Conservation (phyloP, 1,140 invertebrate species). For the Musca domestica region DNA sequence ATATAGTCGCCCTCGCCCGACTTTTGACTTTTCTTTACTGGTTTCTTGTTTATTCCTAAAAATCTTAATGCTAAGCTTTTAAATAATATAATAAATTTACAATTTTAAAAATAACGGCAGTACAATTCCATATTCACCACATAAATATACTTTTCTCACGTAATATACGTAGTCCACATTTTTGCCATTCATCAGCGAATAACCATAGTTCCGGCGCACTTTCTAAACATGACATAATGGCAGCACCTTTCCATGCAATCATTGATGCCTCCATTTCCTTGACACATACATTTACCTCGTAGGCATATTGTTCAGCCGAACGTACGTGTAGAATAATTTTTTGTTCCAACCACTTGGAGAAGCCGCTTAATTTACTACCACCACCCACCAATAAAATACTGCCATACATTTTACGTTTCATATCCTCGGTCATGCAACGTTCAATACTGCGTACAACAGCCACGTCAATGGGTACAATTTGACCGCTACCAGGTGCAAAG, state of each 20-base stretch:
- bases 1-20: too few relatives aligned
- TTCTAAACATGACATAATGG: constrained; percentile 88
- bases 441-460: constrained; percentile 91
- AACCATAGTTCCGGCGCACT: constrained; percentile 94
- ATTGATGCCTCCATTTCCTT: constrained; percentile 89
- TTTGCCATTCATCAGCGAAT: constrained; percentile 79
- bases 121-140: constrained; percentile 59
- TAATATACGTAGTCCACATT: constrained; percentile 78
- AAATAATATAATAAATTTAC: too few relatives aligned
- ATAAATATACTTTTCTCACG: constrained; percentile 84
- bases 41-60: too few relatives aligned
- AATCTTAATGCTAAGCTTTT: too few relatives aligned
- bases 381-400: constrained; percentile 90
- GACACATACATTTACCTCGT: constrained; percentile 51
- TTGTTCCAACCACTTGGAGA: constrained; percentile 86
- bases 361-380: constrained; percentile 83
- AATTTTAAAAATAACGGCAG: too few relatives aligned
- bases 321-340: constrained; percentile 62
- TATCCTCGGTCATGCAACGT: constrained; percentile 80
- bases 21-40: too few relatives aligned
- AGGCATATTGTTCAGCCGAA: constrained; percentile 7
- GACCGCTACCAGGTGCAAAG: constrained; percentile 63
- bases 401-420: constrained; percentile 92
- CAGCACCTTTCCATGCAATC: constrained; percentile 91
- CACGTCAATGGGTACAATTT: constrained; percentile 83